These are phyloP conservation scores for Nebria salina DNA, from an alignment of 2,888 invertebrate species.

Conservation along the genomic window DNA sequence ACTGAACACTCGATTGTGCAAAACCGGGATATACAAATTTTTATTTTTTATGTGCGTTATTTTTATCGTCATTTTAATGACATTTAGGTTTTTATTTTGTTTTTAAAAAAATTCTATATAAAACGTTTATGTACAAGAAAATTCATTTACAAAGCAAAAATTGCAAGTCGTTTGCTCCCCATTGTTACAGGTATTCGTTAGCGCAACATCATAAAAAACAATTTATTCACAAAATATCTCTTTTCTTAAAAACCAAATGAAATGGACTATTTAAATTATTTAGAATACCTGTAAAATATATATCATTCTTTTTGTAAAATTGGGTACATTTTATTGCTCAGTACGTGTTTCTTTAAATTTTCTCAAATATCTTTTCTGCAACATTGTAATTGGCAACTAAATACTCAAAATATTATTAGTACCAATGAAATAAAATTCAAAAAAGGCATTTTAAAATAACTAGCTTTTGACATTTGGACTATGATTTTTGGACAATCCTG, in stretches of 20 bases:
- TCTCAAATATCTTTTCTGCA: not conserved
- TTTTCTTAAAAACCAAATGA: not conserved
- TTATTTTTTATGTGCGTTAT: slow-evolving; percentile 35
- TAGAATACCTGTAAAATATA: slow-evolving; percentile 36
- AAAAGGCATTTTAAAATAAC: slow-evolving; percentile 23
- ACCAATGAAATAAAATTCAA: not conserved
- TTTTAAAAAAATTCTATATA: not conserved
- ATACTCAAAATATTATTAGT: not conserved
- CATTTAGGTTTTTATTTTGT: slow-evolving; percentile 15
- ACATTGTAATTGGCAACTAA: not conserved
- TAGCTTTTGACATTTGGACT: slow-evolving; percentile 40
- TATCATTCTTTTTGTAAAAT: slow-evolving; percentile 27
- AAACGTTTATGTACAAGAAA: not conserved
- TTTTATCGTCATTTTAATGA: slow-evolving; percentile 15
- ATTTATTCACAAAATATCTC: not conserved
- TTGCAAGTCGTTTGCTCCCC: slow-evolving; percentile 37
- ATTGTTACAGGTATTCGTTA: slow-evolving; percentile 32
- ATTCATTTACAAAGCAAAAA: slow-evolving; percentile 28
- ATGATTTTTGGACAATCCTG: slow-evolving; percentile 2
- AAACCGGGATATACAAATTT: slow-evolving; percentile 22
- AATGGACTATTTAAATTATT: not conserved
- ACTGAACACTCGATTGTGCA: slow-evolving; percentile 35
- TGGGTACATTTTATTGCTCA: slow-evolving; percentile 37
- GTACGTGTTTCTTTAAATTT: slow-evolving; percentile 2
- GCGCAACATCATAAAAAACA: not conserved